Evolutionary conservation across 2,888 invertebrate genomes (phyloP), one percentile per base, ranked within the genome.

Genomic region (Lepidocyrtinus sp.): DNA sequence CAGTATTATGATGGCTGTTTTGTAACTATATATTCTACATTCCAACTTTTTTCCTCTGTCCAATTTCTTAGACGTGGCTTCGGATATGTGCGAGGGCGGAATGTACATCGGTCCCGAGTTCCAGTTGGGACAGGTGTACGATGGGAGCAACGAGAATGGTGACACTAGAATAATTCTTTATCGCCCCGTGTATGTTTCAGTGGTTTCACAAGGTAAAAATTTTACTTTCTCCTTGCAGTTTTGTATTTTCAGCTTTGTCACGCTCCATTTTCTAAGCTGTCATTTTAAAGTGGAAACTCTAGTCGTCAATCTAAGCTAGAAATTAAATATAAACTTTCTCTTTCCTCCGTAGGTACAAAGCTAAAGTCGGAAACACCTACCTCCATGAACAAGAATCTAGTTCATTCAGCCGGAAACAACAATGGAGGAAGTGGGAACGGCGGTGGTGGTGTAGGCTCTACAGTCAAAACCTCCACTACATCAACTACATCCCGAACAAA

Each of bases 111-210:
- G 85, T 46, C 85, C 86, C 9, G 94, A 94, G 88, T 94, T 94
- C 88, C 92, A 94, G 72, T 89, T 94, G 68, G 94, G 94, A 1
- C 93, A 94, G 89, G 94, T 94, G 2, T 94, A 94, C 88, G 93
- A 93, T 88, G 93, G 93, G 19, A 91, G 91, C 24, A 91, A 90
- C 72, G 84, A 85, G 63, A 89, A 89, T 75, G 90, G 90, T 70
- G 91, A 91, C 81, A 90, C 91, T 1, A 90, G n/a, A n/a, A n/a
- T 92, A 45, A 91, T 93, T 55, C 75, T 94, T 64, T 94, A 93
- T 89, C 90, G 92, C 82, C 92, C 93, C 1, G 90, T 92, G 50
- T 93, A 93, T 88, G 62, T 84, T 65, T 82, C 84, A 24, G 84
- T 85, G 9, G 71, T 82, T 67, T 72, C 82, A 22, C 80, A 74